Percentiles rank a stretch among this genome's conserved stretches.
Evolutionary conservation across 2,113 vertebrate species (phyloP).

Genomic region (Mastomys coucha): DNA sequence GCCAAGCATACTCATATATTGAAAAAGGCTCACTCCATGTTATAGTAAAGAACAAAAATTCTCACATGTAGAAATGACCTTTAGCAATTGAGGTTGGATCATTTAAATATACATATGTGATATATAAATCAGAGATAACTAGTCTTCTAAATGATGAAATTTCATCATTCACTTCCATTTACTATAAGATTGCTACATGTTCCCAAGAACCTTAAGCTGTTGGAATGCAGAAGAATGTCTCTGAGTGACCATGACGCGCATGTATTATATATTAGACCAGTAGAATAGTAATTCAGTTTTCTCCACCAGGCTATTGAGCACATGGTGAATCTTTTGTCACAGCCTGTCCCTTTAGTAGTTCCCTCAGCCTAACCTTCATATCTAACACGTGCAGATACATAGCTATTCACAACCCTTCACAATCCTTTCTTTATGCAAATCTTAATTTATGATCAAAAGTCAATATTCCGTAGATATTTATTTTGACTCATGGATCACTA

Average conservation of each 20-base stretch:
- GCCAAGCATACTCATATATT: conserved; percentile 28
- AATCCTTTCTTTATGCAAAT: conserved; percentile 72
- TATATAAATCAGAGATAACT: conserved; percentile 38
- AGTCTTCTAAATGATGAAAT: neutral
- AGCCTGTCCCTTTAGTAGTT: neutral
- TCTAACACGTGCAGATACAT: neutral
- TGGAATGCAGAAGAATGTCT: neutral
- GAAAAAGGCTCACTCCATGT: conserved; percentile 45
- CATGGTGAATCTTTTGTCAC: neutral
- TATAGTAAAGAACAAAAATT: conserved; percentile 21
- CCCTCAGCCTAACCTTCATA: neutral
- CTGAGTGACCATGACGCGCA: neutral
- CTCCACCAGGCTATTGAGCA: neutral
- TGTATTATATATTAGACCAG: neutral
- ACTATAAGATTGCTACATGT: neutral
- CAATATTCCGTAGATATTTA: conserved; percentile 82
- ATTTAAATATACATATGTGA: conserved; percentile 32
- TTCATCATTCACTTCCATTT: conserved; percentile 5
- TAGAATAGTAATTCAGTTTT: neutral
- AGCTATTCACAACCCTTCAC: conserved; percentile 56
- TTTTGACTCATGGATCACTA: conserved; percentile 78
- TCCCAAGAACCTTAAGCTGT: neutral
- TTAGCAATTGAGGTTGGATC: conserved; percentile 35
- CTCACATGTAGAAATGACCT: neutral
- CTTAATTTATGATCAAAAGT: conserved; percentile 84